phyloP scores from a whole-genome alignment of 2,113 vertebrate genomes.

The Rhipidura dahli region DNA sequence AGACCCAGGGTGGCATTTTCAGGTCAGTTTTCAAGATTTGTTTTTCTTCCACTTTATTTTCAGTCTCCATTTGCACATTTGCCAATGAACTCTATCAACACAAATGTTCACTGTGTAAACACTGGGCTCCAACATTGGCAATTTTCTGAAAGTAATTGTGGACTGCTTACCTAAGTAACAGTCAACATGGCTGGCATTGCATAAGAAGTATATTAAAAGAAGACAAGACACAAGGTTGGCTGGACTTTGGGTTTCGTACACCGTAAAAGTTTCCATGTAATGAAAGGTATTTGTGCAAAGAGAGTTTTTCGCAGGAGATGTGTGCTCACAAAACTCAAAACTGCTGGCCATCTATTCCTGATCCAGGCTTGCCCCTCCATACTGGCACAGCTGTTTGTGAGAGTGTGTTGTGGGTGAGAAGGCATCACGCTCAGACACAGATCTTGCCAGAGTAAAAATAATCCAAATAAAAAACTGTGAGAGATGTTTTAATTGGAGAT shows the following conservation, averaged over 20 bases:
- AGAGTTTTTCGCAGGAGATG: neutral
- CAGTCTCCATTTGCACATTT: neutral
- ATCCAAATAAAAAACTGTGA: neutral
- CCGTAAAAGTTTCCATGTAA: neutral
- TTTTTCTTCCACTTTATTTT: neutral
- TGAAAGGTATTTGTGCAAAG: neutral
- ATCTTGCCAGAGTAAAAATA: neutral
- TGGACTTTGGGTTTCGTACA: neutral
- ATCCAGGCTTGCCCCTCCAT: neutral
- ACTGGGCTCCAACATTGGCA: neutral
- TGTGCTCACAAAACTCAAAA: neutral
- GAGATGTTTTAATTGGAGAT: neutral
- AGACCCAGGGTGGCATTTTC: neutral
- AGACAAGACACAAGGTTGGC: neutral
- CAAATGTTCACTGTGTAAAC: neutral
- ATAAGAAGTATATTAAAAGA: neutral
- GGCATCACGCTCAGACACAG: neutral
- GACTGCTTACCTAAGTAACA: neutral
- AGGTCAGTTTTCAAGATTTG: neutral
- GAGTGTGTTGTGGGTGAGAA: neutral
- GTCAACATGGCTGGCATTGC: neutral
- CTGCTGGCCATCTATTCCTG: neutral
- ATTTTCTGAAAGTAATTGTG: neutral
- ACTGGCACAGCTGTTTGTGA: neutral
- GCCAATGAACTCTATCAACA: neutral